Conservation (phyloP, 2,113 vertebrate species). For the Pseudopodoces humilis region DNA sequence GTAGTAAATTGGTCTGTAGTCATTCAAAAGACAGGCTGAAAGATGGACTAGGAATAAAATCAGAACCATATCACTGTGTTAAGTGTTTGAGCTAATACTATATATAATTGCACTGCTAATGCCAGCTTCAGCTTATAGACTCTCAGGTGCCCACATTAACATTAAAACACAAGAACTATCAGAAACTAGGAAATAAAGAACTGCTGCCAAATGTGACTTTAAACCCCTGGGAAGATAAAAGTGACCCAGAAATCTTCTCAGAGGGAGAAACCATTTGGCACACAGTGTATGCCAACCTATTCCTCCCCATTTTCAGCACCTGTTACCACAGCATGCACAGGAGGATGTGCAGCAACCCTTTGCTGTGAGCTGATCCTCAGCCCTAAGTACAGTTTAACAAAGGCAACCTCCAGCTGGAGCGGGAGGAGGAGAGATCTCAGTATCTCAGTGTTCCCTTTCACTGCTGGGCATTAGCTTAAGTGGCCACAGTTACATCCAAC, state of each 20-base stretch:
- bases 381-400: not conserved
- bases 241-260: not conserved
- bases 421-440: not conserved
- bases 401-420: not conserved
- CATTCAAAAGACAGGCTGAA: slow-evolving; percentile 18
- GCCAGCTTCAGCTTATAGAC: not conserved
- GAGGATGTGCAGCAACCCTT: not conserved
- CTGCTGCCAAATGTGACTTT: not conserved
- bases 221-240: not conserved
- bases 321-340: fast-evolving
- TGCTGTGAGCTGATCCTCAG: not conserved
- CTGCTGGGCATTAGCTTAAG: fast-evolving
- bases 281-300: fast-evolving
- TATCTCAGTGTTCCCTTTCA: not conserved
- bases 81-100: not conserved
- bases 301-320: not conserved
- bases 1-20: not conserved
- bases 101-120: not conserved
- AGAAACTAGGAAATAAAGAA: not conserved
- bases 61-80: not conserved
- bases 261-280: not conserved
- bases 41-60: slow-evolving; percentile 6
- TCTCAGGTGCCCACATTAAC: not conserved
- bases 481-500: not conserved
- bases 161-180: not conserved